These are phyloP conservation scores for Leptinotarsa rubiginosa DNA, from an alignment of 2,888 invertebrate species.

Conservation along the genomic window DNA sequence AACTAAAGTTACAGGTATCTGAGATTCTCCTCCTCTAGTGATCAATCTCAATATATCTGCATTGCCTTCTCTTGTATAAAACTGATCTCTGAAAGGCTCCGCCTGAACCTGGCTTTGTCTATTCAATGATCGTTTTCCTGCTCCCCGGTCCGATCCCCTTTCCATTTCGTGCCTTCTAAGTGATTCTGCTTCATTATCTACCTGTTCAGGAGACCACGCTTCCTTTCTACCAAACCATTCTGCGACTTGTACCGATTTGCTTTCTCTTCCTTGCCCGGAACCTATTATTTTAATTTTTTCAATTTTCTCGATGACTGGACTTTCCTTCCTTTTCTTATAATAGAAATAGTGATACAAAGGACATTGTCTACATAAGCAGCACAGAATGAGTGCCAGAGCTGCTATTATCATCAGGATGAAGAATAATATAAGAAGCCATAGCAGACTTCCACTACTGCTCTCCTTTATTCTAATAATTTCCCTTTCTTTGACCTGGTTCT, in stretches of 20 bases:
- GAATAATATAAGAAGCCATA: conserved; percentile 82
- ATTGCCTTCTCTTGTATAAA: conserved; percentile 86
- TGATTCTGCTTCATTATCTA: conserved; percentile 74
- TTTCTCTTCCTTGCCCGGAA: conserved; percentile 72
- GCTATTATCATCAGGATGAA: conserved; percentile 80
- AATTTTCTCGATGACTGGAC: conserved; percentile 72
- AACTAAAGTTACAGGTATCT: conserved; percentile 66
- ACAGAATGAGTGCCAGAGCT: conserved; percentile 79
- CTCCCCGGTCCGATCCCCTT: conserved; percentile 76
- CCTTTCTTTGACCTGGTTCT: conserved; percentile 30
- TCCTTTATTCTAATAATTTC: conserved; percentile 48
- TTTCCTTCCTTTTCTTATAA: conserved; percentile 80
- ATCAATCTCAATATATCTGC: conserved; percentile 85
- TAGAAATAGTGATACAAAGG: conserved; percentile 84
- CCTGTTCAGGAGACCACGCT: conserved; percentile 85
- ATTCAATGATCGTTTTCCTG: conserved; percentile 51
- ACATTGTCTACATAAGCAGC: conserved; percentile 87
- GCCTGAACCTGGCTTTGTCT: conserved; percentile 52
- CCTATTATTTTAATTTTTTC: conserved; percentile 66
- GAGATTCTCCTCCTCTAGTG: conserved; percentile 69
- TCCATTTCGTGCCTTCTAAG: conserved; percentile 82
- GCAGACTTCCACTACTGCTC: conserved; percentile 70
- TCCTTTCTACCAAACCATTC: conserved; percentile 83
- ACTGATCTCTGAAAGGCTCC: conserved; percentile 71
- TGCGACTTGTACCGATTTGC: conserved; percentile 81